Evolutionary conservation across 2,797 vertebrate genomes (phyloP).

Genomic region (Miichthys miiuy): DNA sequence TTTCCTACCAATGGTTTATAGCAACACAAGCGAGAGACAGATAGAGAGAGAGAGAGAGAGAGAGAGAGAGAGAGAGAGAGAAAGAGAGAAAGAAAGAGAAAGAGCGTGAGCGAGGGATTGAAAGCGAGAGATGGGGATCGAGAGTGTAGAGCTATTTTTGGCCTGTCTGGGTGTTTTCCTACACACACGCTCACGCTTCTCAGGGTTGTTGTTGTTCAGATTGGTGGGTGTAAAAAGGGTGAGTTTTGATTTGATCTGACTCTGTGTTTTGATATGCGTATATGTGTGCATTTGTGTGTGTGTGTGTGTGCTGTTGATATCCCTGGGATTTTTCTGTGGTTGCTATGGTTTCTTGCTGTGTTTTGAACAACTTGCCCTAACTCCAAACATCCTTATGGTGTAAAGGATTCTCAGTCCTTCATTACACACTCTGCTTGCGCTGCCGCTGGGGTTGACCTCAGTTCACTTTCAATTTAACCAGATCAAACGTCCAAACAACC

Average conservation of each 20-base stretch:
- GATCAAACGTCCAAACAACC: slow-evolving; percentile 35
- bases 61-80: background rate
- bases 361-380: slow-evolving; percentile 66
- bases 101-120: slow-evolving; percentile 37
- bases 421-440: slow-evolving; percentile 37
- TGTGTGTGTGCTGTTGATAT: slow-evolving; percentile 29
- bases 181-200: slow-evolving; percentile 65
- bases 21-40: slow-evolving; percentile 51
- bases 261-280: slow-evolving; percentile 23
- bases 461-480: slow-evolving; percentile 52
- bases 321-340: slow-evolving; percentile 71
- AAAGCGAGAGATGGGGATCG: slow-evolving; percentile 72
- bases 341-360: slow-evolving; percentile 66
- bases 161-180: slow-evolving; percentile 75
- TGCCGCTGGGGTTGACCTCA: slow-evolving; percentile 43
- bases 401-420: slow-evolving; percentile 48
- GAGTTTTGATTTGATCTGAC: slow-evolving; percentile 72
- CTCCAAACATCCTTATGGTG: slow-evolving; percentile 65
- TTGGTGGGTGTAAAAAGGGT: slow-evolving; percentile 70
- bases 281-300: slow-evolving; percentile 19
- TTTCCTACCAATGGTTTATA: slow-evolving; percentile 53
- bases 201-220: slow-evolving; percentile 75
- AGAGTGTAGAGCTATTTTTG: slow-evolving; percentile 72
- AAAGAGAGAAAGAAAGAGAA: slow-evolving; percentile 15
- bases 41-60: slow-evolving; percentile 24